A percentile compares a stretch with the other conserved stretches of the same genome.
Evolutionary conservation across 2,797 vertebrate species (phyloP).

Genomic region (Craterocephalus amniculus): DNA sequence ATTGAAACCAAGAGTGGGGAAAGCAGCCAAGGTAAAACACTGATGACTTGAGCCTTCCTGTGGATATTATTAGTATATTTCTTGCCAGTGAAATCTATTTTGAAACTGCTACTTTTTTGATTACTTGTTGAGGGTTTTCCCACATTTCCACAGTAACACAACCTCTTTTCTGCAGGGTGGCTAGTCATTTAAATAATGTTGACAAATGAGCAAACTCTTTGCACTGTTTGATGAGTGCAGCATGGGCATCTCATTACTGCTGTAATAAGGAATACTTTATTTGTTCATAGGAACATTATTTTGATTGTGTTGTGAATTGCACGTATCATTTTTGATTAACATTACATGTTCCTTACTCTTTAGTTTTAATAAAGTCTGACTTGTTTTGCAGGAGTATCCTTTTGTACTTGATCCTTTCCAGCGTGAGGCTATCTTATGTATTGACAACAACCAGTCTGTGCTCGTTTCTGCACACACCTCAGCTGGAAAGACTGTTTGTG

Average conservation of each 20-base stretch:
- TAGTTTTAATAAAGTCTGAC: neutral
- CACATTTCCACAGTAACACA: neutral
- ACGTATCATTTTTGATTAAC: too few species aligned
- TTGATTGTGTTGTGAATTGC: neutral
- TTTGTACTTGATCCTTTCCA: slow-evolving; percentile 98
- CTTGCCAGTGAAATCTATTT: neutral
- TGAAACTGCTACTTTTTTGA: neutral
- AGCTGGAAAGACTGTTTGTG: slow-evolving; percentile 98
- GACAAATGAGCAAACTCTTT: neutral
- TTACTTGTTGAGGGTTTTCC: neutral
- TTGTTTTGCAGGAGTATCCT: slow-evolving; percentile 91
- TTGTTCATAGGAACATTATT: neutral
- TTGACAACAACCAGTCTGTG: slow-evolving; percentile 98
- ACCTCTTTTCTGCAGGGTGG: neutral
- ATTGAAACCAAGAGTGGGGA: slow-evolving; percentile 91
- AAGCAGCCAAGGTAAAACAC: slow-evolving; percentile 92
- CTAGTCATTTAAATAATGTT: neutral
- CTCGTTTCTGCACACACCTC: slow-evolving; percentile 98
- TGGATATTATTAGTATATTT: neutral
- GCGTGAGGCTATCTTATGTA: slow-evolving; percentile 94
- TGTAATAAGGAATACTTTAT: neutral
- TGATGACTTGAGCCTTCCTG: neutral
- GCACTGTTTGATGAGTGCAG: too few species aligned
- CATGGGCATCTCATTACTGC: too few species aligned
- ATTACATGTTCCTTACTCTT: neutral